Evolutionary conservation across 1,140 invertebrate genomes (phyloP).

Genomic region (Ooceraea biroi): DNA sequence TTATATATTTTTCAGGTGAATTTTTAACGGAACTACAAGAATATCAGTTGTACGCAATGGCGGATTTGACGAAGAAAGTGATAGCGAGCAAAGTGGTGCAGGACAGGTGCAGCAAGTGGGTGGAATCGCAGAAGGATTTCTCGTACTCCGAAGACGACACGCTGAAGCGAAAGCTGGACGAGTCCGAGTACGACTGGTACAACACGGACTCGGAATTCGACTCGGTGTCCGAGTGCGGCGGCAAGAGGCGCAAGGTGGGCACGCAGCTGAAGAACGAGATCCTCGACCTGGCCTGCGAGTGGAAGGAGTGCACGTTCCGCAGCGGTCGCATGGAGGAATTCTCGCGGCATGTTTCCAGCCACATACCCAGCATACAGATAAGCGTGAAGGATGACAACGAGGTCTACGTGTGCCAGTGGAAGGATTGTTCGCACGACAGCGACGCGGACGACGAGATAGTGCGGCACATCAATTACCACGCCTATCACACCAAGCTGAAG

Average conservation of each 20-base stretch:
- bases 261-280: slow-evolving; percentile 78
- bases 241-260: slow-evolving; percentile 78
- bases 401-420: slow-evolving; percentile 89
- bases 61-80: slow-evolving; percentile 70
- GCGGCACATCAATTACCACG: slow-evolving; percentile 92
- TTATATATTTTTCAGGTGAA: not conserved
- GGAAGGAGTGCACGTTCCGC: slow-evolving; percentile 79
- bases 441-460: slow-evolving; percentile 87
- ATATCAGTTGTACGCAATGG: slow-evolving; percentile 12
- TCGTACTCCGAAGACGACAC: slow-evolving; percentile 51
- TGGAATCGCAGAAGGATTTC: slow-evolving; percentile 75
- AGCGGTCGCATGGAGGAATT: slow-evolving; percentile 76
- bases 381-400: slow-evolving; percentile 76
- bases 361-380: slow-evolving; percentile 80
- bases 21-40: not conserved
- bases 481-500: slow-evolving; percentile 91
- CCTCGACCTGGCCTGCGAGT: slow-evolving; percentile 81
- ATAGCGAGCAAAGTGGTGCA: slow-evolving; percentile 78
- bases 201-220: slow-evolving; percentile 84
- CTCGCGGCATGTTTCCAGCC: slow-evolving; percentile 81
- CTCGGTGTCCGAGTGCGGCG: slow-evolving; percentile 83
- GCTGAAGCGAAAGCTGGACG: slow-evolving; percentile 69
- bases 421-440: slow-evolving; percentile 88
- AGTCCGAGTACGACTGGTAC: slow-evolving; percentile 77
- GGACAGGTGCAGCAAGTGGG: slow-evolving; percentile 81